phyloP scores from a whole-genome alignment of 2,888 invertebrate genomes.

The Deilephila elpenor region DNA sequence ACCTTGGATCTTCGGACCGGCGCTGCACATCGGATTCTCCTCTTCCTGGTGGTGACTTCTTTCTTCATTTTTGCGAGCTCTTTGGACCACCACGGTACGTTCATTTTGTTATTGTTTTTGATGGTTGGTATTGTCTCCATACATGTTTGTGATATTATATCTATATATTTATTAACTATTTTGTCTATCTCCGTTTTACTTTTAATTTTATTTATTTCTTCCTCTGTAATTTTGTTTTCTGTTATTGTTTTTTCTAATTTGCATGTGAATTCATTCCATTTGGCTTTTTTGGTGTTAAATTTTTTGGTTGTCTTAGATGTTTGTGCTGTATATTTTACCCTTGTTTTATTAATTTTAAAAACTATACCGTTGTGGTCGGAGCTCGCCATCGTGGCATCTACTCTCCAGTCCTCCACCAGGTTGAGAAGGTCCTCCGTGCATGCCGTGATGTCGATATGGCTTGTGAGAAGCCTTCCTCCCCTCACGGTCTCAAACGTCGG shows the following conservation, averaged over 20 bases:
- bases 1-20: conserved; percentile 30
- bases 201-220: conserved; percentile 28
- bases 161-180: background rate
- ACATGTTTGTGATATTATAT: conserved; percentile 26
- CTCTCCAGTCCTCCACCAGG: conserved; percentile 29
- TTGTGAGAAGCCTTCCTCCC: too few species aligned
- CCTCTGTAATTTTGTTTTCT: conserved; percentile 12
- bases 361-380: conserved; percentile 37
- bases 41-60: too few species aligned
- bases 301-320: conserved; percentile 11
- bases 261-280: background rate
- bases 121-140: conserved; percentile 18
- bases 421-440: too few species aligned
- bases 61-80: too few species aligned
- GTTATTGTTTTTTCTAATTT: background rate
- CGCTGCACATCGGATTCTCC: background rate
- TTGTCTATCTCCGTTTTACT: conserved; percentile 26
- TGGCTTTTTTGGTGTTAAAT: conserved; percentile 14
- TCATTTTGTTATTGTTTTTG: background rate
- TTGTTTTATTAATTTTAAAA: conserved; percentile 10
- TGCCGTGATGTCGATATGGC: too few species aligned
- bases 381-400: conserved; percentile 30
- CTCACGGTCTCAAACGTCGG: conserved; percentile 30
- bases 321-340: background rate
- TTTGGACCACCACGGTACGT: background rate